Evolutionary conservation across 2,888 invertebrate species (phyloP).

Genomic region (Serrognathus titanus): DNA sequence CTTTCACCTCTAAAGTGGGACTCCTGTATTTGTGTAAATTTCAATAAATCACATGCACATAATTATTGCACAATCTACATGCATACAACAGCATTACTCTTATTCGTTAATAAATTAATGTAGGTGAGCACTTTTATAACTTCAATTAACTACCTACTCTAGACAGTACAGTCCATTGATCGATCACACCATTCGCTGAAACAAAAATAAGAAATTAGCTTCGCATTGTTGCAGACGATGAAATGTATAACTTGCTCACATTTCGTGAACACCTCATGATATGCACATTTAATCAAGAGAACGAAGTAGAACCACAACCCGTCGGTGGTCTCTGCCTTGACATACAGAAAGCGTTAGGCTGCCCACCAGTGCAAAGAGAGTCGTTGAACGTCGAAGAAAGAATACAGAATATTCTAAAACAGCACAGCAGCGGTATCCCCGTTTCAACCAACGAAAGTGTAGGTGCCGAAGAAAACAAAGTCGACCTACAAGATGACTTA

Average conservation of each 20-base stretch:
- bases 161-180: neutral
- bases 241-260: conserved; percentile 51
- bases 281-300: conserved; percentile 48
- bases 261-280: conserved; percentile 57
- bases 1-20: no score
- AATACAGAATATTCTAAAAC: conserved; percentile 4
- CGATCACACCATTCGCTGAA: neutral
- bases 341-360: conserved; percentile 46
- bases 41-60: no score
- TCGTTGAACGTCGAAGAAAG: conserved; percentile 4
- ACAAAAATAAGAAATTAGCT: neutral
- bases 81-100: no score
- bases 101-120: no score
- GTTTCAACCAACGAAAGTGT: neutral
- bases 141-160: neutral
- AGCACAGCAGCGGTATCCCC: neutral
- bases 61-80: no score
- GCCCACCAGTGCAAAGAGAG: conserved; percentile 28
- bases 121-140: no score
- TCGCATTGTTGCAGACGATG: conserved; percentile 45
- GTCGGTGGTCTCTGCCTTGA: conserved; percentile 49
- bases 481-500: conserved; percentile 46
- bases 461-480: no score
- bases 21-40: no score
- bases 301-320: conserved; percentile 20